Evolutionary conservation across 2,888 invertebrate species (phyloP), one percentile per base, ranked within the genome.

Genomic region (Oligia latruncula): DNA sequence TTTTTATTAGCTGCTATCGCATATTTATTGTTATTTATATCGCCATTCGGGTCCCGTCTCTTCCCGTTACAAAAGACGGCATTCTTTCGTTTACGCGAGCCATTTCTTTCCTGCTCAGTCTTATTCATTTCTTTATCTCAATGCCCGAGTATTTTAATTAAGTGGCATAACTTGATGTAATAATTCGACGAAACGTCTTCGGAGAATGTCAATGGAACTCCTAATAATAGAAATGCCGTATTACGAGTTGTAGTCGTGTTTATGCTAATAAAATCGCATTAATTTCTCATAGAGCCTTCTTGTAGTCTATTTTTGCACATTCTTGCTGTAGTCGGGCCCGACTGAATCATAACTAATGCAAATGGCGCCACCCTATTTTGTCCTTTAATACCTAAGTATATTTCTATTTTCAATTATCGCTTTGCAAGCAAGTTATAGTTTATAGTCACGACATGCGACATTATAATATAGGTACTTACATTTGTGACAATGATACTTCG

Each of bases 291-390:
- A 77, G 23, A 85, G 29, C 62, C 49, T 70, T 83, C n/a, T 73
- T 73, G 23, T 66, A 15, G 58, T 73, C 49, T 62, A 46, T 82
- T 77, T 82, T 60, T 77, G 65, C 46, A 65, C n/a, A 60, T 65
- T 70, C 35, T 52, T 43, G 65, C 65, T 71, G 4, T 71, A 62
- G 60, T 70, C 29, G 17, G 46, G 8, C 55, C 55, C 62, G 83
- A 68, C 68, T 65, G 72, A 82, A 82, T 86, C 72, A 82, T 82
- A 72, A 58, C 49, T 81, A 82, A 81, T 82, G 86, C 82, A 77
- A 55, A 82, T 77, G 83, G 77, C 72, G 83, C 86, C 86, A 70
- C 23, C 35, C 6, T 72, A 70, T 64, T 58, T 71, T 82, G 75
- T 67, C 40, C 35, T 60, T 65, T 43, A 60, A 66, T 64, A 70